Evolutionary conservation across 2,113 vertebrate genomes (phyloP), one percentile per base, ranked within the genome.

Genomic region (Chrysochloris asiatica): DNA sequence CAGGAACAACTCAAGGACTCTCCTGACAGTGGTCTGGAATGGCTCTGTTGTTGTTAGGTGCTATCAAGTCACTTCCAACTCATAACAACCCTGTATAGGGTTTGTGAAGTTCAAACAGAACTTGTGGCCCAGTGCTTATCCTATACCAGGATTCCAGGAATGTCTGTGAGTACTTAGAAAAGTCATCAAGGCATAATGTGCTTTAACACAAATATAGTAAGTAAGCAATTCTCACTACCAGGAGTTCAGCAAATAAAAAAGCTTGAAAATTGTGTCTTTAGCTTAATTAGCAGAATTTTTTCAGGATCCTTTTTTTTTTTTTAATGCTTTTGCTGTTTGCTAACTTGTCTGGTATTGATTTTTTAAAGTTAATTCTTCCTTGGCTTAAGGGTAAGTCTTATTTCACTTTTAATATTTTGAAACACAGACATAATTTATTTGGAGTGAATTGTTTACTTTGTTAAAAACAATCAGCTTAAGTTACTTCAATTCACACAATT

Each of bases 381-480:
- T 65, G 7, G 47, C 80, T 95, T 28, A 88, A 52, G 72, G 28
- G 36, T 86, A 6, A 92, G 24, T 3, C 47, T 90, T 89, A n/a
- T n/a, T n/a, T n/a, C n/a, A n/a, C n/a, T 33, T 91, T 89, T 88
- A 56, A 88, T 86, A 80, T 92, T 90, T 83, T 71, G n/a, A 95
- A 93, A 50, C 56, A 56, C 33, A 41, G 52, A 45, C 50, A 26
- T 83, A 61, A 52, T 90, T 50, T 1, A 0, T 89, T 89, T 5
- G 65, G 19, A 52, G 79, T 52, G 12, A 0, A n/a, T 17, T 90
- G 56, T 93, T 83, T 93, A 90, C n/a, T 82, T 47, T 88, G 43
- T 94, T 72, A 93, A 65, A 89, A 91, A 73, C 90, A 89, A 96
- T 95, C 87, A 94, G 47, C 54, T 92, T 83, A 91, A 47, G 24